Conservation (phyloP, 2,113 vertebrate species). For the Fulmarus glacialis region DNA sequence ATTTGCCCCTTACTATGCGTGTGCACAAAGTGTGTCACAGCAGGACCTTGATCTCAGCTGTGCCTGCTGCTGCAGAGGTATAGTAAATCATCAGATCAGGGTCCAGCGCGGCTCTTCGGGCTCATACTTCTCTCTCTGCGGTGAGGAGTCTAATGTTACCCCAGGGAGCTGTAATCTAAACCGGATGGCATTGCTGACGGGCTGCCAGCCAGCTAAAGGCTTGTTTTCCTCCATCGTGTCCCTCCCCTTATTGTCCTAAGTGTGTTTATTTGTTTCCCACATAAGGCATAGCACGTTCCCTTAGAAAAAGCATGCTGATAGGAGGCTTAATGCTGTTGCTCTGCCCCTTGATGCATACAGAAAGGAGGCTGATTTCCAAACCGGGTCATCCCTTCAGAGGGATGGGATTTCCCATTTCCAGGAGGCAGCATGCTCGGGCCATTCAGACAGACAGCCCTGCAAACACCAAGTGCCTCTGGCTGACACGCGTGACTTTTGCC, state of each 20-base stretch:
- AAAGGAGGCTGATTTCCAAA: background rate
- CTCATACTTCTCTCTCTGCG: background rate
- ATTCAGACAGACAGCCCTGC: background rate
- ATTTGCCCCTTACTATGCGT: background rate
- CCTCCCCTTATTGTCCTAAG: background rate
- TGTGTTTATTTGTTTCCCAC: background rate
- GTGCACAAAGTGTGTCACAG: background rate
- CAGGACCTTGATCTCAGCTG: background rate
- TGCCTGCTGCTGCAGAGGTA: background rate
- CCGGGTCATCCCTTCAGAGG: background rate
- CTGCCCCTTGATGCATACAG: background rate
- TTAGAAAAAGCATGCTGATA: background rate
- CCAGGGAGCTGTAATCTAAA: slow-evolving; percentile 1
- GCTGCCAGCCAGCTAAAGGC: slow-evolving; percentile 15
- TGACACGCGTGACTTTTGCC: background rate
- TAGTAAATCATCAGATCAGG: background rate
- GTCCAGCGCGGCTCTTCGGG: background rate
- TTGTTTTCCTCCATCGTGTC: background rate
- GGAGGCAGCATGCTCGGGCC: rapidly evolving
- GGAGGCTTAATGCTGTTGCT: background rate
- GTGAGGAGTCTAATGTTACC: slow-evolving; percentile 41
- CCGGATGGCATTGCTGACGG: background rate
- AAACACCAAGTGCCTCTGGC: background rate
- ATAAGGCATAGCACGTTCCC: background rate
- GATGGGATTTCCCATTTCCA: background rate